phyloP scores from a whole-genome alignment of 1,140 invertebrate species.

The Leptinotarsa texana region DNA sequence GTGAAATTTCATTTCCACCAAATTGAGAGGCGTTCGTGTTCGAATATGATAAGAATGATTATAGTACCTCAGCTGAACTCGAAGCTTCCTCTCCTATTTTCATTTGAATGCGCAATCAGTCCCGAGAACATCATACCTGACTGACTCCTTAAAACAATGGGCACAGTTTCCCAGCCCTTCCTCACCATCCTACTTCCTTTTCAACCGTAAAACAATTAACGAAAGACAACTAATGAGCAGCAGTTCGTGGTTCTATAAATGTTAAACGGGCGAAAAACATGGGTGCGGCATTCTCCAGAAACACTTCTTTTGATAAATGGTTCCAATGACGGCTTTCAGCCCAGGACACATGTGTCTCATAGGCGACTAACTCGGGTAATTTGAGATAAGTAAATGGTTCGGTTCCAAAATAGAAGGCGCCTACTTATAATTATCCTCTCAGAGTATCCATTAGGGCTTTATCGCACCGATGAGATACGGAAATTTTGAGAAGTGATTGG shows the following conservation, averaged over 20 bases:
- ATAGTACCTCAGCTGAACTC: too few species aligned
- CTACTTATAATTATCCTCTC: slow-evolving; percentile 25
- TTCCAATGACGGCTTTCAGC: background rate
- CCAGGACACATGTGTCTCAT: slow-evolving; percentile 26
- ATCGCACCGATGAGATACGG: slow-evolving; percentile 20
- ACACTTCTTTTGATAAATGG: slow-evolving; percentile 27
- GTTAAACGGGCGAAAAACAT: slow-evolving; percentile 22
- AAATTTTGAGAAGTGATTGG: slow-evolving; percentile 10
- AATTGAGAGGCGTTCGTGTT: too few species aligned
- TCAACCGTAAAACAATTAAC: slow-evolving; percentile 23
- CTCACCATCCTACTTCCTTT: slow-evolving; percentile 4
- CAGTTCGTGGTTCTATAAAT: slow-evolving; percentile 18
- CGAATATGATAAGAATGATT: too few species aligned
- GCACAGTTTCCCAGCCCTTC: background rate
- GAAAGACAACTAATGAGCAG: slow-evolving; percentile 26
- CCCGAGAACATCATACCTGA: background rate
- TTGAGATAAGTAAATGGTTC: slow-evolving; percentile 28
- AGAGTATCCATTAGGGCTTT: slow-evolving; percentile 21
- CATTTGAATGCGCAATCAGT: background rate
- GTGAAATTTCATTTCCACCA: too few species aligned
- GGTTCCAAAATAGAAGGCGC: slow-evolving; percentile 23
- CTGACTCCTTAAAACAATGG: background rate
- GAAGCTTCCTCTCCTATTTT: background rate
- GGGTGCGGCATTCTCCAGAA: slow-evolving; percentile 15
- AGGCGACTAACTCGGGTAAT: slow-evolving; percentile 17